Percentiles rank a stretch among this genome's conserved stretches.
These are phyloP conservation scores for Rhizomys pruinosus DNA, from an alignment of 2,113 vertebrate species.

Conservation along the genomic window DNA sequence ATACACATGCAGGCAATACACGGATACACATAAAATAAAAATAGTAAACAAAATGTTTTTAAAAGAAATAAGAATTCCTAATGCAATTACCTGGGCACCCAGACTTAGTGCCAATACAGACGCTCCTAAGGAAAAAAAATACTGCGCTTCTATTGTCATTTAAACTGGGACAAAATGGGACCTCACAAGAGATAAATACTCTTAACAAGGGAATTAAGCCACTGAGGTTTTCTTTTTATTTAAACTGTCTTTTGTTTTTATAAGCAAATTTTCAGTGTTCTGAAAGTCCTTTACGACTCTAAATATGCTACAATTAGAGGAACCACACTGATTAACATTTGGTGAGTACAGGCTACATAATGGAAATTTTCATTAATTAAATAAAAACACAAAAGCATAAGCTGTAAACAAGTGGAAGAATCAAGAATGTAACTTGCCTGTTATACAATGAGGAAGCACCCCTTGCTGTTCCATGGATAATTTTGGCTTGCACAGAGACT, in stretches of 20 bases:
- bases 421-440: conserved; percentile 41
- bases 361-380: conserved; percentile 69
- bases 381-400: conserved; percentile 54
- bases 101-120: conserved; percentile 60
- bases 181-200: conserved; percentile 55
- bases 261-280: conserved; percentile 50
- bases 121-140: conserved; percentile 36
- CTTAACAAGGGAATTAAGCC: conserved; percentile 62
- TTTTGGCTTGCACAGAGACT: not conserved
- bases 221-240: conserved; percentile 28
- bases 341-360: conserved; percentile 3
- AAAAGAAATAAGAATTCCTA: too few species aligned
- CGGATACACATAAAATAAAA: too few species aligned
- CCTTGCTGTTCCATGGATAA: not conserved
- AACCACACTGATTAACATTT: conserved; percentile 45
- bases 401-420: conserved; percentile 54
- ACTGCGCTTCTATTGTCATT: conserved; percentile 58
- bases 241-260: conserved; percentile 35
- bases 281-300: conserved; percentile 40
- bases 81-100: conserved; percentile 35
- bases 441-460: not conserved
- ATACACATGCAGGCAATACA: too few species aligned
- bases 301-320: conserved; percentile 41
- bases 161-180: conserved; percentile 44
- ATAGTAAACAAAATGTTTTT: too few species aligned